A percentile compares a stretch with the other conserved stretches of the same genome.
Evolutionary conservation across 2,888 invertebrate species (phyloP).

Genomic region (Acleris cristana): DNA sequence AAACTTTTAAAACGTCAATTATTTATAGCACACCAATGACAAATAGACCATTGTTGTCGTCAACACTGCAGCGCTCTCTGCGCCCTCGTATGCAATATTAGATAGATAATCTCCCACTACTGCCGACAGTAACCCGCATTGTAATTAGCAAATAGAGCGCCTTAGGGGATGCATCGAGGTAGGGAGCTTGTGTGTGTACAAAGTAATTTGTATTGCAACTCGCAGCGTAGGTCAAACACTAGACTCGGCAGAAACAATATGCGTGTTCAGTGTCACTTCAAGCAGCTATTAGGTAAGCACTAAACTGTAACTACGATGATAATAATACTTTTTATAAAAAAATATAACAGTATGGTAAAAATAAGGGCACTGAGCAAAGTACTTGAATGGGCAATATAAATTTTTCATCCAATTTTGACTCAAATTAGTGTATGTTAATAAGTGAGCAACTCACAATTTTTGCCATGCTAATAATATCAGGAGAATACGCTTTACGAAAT

Average conservation of each 20-base stretch:
- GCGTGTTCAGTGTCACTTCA: background rate
- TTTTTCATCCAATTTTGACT: no score
- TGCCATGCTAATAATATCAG: no score
- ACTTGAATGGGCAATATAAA: no score
- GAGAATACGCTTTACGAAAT: no score
- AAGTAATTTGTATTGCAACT: background rate
- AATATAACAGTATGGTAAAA: no score
- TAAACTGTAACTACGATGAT: no score
- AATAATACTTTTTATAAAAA: no score
- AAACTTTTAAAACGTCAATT: background rate
- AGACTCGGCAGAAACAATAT: background rate
- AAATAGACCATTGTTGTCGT: constrained; percentile 3
- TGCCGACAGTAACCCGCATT: constrained; percentile 15
- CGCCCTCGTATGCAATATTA: constrained; percentile 26
- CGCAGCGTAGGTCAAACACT: background rate
- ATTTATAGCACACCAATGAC: background rate
- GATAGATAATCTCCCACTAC: constrained; percentile 25
- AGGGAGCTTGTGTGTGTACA: background rate
- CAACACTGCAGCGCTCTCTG: constrained; percentile 9
- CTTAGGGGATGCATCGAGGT: constrained; percentile 3
- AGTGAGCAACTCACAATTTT: no score
- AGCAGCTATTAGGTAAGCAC: no score
- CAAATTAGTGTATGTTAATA: no score
- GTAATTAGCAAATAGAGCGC: constrained; percentile 21
- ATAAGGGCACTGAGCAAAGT: no score